Base-by-base conservation (phyloP, 2,113 vertebrate species). In the Gracilinanus agilis region DNA sequence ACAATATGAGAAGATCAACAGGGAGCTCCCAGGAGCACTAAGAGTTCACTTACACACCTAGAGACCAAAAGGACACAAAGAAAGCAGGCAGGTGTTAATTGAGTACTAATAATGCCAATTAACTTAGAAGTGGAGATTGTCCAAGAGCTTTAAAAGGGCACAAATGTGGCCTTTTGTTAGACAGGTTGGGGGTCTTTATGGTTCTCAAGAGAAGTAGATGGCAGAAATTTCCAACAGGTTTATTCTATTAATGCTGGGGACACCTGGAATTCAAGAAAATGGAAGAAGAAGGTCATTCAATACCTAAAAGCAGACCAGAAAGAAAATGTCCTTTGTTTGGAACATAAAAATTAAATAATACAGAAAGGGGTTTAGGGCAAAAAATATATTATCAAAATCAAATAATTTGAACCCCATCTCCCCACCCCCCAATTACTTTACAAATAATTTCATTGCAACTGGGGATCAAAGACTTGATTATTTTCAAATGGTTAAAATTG, bases 131-230 rank as follows among this genome's bases (percentile, higher is more conserved):
- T 54, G 67, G 67, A 83, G 67, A 83, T 6, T 23, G n/a, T 1
- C 55, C 55, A 91, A 94, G 89, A 44, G 23, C 34, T 93, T 96
- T 55, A 61, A 92, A 95, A 92, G 9, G 9, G 0, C 7, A 89
- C 24, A 88, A 21, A 95, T 49, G 10, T 92, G 56, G 53, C 44
- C 55, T 90, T 2, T 90, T 90, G 19, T 91, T 7, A 83, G 16
- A 53, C 11, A 90, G 0, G 53, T 93, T 55, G 95, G 56, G 95
- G 54, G 4, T 11, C 54, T 56, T 67, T 29, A 90, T 49, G 54
- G 61, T 67, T 92, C 90, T 96, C 19, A 92, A 67, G 27, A 96
- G 90, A 95, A 88, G 23, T 29, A 90, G 91, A 91, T 23, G 67
- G 9, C 16, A 93, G 54, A 91, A 53, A 2, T 9, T 90, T 90